These are phyloP conservation scores for Chionomys nivalis DNA, from an alignment of 2,113 vertebrate genomes.

Conservation along the genomic window DNA sequence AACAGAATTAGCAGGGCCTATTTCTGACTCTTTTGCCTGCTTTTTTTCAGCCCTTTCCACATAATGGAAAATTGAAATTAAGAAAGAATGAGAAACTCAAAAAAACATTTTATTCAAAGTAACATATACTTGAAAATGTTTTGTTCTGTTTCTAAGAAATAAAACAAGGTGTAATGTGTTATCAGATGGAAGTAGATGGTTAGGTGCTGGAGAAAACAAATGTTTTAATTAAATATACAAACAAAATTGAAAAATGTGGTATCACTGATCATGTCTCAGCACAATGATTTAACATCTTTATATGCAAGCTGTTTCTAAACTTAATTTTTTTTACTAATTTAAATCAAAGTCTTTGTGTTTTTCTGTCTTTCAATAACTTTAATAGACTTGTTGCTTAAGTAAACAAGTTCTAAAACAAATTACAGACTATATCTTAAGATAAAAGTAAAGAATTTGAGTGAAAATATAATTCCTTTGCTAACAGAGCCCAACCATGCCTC, in stretches of 20 bases:
- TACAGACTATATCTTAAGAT: neutral
- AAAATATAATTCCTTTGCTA: conserved; percentile 33
- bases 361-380: conserved; percentile 34
- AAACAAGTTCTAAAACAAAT: neutral
- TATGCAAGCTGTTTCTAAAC: neutral
- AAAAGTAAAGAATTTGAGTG: conserved; percentile 50
- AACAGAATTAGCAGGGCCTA: no score
- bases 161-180: neutral
- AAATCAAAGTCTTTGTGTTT: neutral
- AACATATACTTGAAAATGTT: neutral
- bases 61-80: neutral
- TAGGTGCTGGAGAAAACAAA: neutral
- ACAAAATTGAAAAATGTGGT: neutral
- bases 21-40: no score
- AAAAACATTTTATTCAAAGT: neutral
- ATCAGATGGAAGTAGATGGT: neutral
- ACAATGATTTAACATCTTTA: neutral
- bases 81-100: neutral
- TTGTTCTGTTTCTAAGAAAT: neutral
- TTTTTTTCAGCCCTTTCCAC: no score
- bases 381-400: neutral
- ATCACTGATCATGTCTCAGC: neutral
- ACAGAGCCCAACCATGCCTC: conserved; percentile 23
- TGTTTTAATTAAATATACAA: neutral
- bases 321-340: neutral